phyloP scores from a whole-genome alignment of 35 echinoderm and acorn worm species.

The Diadema setosum region DNA sequence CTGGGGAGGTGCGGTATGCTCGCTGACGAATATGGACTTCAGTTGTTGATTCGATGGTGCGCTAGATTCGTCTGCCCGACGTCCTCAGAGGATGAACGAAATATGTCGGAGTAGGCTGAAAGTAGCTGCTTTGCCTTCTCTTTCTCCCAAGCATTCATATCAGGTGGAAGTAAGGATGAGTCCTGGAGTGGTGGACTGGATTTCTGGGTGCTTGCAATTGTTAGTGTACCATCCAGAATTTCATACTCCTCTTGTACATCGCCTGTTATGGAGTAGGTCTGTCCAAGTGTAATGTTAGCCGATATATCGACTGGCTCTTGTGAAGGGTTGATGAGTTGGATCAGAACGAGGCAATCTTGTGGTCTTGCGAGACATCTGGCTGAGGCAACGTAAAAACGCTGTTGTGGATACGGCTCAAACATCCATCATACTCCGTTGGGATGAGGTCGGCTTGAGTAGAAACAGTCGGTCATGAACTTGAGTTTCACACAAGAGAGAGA shows the following conservation, averaged over 20 bases:
- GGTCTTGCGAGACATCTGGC: not conserved
- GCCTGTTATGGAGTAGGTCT: not conserved
- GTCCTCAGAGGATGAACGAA: not conserved
- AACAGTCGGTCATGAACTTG: not conserved
- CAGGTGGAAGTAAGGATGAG: too few species aligned
- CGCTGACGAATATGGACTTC: not conserved
- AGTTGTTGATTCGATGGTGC: not conserved
- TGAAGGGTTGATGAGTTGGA: not conserved
- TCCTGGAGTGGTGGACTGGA: too few species aligned
- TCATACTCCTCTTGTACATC: not conserved
- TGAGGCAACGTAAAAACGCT: not conserved
- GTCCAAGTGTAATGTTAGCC: not conserved
- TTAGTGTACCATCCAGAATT: not conserved
- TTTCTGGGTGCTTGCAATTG: too few species aligned
- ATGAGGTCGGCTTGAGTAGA: not conserved
- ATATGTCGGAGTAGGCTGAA: not conserved
- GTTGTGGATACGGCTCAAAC: not conserved
- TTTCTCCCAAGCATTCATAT: not conserved
- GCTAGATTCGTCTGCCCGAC: not conserved
- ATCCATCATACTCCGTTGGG: not conserved
- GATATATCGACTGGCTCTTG: not conserved
- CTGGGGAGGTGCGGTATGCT: slow-evolving; percentile 17
- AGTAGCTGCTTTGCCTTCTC: not conserved
- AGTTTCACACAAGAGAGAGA: not conserved
- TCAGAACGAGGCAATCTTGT: not conserved